Evolutionary conservation across 2,113 vertebrate genomes (phyloP).

Genomic region (Conger conger): DNA sequence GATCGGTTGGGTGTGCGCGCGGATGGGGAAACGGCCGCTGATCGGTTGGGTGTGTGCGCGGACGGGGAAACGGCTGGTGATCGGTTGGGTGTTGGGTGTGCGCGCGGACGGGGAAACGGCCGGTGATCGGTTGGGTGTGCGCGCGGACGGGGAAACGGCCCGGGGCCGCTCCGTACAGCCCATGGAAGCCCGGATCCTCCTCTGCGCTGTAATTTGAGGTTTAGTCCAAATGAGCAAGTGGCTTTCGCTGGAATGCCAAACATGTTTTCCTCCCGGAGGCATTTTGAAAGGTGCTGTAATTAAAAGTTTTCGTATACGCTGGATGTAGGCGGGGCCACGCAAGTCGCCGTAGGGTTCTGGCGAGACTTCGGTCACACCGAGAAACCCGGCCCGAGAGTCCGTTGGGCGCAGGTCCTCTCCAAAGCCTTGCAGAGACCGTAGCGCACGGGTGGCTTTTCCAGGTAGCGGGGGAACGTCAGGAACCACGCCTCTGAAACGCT

Average conservation of each 20-base stretch:
- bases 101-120: too few species aligned
- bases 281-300: conserved; percentile 63
- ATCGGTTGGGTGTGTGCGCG: too few species aligned
- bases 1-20: too few species aligned
- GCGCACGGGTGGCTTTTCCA: neutral
- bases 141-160: too few species aligned
- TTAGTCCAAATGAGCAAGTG: conserved; percentile 59
- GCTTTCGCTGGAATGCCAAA: conserved; percentile 59
- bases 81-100: too few species aligned
- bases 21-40: too few species aligned
- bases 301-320: conserved; percentile 33
- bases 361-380: neutral
- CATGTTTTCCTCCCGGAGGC: conserved; percentile 55
- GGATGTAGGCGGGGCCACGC: conserved; percentile 18
- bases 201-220: conserved; percentile 63
- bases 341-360: conserved; percentile 1
- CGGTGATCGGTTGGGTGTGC: neutral
- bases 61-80: too few species aligned
- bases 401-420: neutral
- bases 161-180: too few species aligned
- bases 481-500: neutral
- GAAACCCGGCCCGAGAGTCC: neutral
- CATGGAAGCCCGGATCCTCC: conserved; percentile 5
- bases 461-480: neutral
- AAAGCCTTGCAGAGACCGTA: neutral